These are phyloP conservation scores for Todiramphus chloris DNA, from an alignment of 2,113 vertebrate genomes.

Conservation along the genomic window DNA sequence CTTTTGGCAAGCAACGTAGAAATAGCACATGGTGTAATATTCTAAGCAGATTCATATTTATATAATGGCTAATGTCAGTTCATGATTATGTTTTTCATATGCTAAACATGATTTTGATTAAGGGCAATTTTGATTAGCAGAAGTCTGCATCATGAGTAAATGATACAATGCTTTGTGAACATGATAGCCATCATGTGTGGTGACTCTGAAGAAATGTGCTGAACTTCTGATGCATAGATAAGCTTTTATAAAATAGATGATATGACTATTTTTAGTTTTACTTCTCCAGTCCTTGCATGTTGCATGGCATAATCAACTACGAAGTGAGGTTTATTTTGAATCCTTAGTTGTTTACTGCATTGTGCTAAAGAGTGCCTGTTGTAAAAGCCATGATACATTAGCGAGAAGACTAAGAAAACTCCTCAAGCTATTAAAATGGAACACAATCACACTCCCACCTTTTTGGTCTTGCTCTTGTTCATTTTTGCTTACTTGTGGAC, in stretches of 20 bases:
- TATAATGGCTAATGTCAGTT: conserved; percentile 23
- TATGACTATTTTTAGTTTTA: background rate
- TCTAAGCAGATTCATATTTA: conserved; percentile 35
- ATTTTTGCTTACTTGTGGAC: background rate
- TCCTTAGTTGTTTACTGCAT: background rate
- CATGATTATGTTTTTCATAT: conserved; percentile 39
- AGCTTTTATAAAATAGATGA: background rate
- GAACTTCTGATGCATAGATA: background rate
- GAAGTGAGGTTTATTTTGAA: background rate
- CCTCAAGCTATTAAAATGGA: background rate
- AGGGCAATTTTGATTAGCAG: conserved; percentile 11
- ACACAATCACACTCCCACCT: background rate
- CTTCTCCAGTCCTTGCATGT: background rate
- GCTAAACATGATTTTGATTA: conserved; percentile 17
- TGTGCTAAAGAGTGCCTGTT: background rate
- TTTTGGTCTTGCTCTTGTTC: background rate
- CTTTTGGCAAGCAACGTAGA: conserved; percentile 20
- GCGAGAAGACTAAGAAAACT: background rate
- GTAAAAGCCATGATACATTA: background rate
- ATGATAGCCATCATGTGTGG: fast-evolving
- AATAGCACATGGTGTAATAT: conserved; percentile 14
- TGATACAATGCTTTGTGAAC: background rate
- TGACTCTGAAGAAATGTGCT: background rate
- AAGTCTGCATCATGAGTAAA: background rate
- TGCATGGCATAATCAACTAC: background rate